These are phyloP conservation scores for Halcyon senegalensis DNA, from an alignment of 2,113 vertebrate species.

Conservation along the genomic window DNA sequence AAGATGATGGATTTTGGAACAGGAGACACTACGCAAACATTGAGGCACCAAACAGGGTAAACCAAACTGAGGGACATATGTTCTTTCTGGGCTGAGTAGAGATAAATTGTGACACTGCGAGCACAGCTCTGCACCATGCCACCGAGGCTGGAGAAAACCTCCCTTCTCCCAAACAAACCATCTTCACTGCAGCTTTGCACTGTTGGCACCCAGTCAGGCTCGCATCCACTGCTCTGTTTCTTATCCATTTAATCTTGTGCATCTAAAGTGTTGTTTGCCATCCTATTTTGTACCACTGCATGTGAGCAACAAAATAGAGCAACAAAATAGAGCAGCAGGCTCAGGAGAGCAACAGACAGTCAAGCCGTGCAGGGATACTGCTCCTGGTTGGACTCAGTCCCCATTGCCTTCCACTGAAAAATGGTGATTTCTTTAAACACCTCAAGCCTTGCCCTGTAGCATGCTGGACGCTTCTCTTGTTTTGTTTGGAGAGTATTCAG, in stretches of 20 bases:
- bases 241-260: neutral
- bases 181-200: neutral
- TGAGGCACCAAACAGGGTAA: neutral
- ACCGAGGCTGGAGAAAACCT: neutral
- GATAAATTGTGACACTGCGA: neutral
- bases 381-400: neutral
- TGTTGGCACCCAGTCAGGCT: neutral
- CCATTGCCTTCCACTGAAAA: neutral
- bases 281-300: neutral
- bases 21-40: neutral
- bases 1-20: neutral
- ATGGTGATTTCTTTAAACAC: neutral
- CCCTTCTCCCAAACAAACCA: neutral
- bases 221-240: fast-evolving
- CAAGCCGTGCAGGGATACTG: neutral
- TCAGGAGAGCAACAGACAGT: neutral
- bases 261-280: neutral
- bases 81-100: neutral
- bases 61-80: neutral
- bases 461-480: neutral
- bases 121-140: neutral
- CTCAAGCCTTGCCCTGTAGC: neutral
- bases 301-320: neutral
- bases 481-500: neutral
- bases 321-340: neutral